A percentile compares a stretch with the other conserved stretches of the same genome.
These are phyloP conservation scores for Scelioninae gen. 1 DNA, from an alignment of 2,888 invertebrate species.

Conservation along the genomic window DNA sequence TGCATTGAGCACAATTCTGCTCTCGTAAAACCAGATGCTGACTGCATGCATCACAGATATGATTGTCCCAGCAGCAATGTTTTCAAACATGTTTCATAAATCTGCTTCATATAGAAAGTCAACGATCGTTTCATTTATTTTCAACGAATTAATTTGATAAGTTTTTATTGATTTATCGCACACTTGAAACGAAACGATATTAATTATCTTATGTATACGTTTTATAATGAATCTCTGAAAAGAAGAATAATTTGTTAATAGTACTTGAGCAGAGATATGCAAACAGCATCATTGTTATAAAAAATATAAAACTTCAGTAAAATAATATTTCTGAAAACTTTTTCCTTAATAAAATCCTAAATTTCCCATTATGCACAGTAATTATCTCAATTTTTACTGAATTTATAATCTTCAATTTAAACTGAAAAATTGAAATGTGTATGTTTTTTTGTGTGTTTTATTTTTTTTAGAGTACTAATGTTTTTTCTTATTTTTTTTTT, in stretches of 20 bases:
- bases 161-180: slow-evolving; percentile 18
- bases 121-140: slow-evolving; percentile 29
- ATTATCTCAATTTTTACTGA: too few species aligned
- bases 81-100: slow-evolving; percentile 35
- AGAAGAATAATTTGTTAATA: background rate
- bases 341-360: too few species aligned
- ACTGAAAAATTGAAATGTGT: too few species aligned
- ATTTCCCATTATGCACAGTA: too few species aligned
- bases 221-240: background rate
- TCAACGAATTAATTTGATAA: slow-evolving; percentile 33
- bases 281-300: too few species aligned
- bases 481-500: too few species aligned
- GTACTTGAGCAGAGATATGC: background rate
- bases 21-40: slow-evolving; percentile 61
- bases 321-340: too few species aligned
- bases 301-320: too few species aligned
- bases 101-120: slow-evolving; percentile 19
- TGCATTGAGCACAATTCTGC: slow-evolving; percentile 32
- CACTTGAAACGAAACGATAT: background rate
- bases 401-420: too few species aligned
- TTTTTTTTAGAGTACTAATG: too few species aligned
- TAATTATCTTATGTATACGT: background rate
- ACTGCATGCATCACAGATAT: slow-evolving; percentile 11
- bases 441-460: too few species aligned
- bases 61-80: slow-evolving; percentile 19